phyloP scores from a whole-genome alignment of 2,888 invertebrate species.

The Meghimatium bilineatum region DNA sequence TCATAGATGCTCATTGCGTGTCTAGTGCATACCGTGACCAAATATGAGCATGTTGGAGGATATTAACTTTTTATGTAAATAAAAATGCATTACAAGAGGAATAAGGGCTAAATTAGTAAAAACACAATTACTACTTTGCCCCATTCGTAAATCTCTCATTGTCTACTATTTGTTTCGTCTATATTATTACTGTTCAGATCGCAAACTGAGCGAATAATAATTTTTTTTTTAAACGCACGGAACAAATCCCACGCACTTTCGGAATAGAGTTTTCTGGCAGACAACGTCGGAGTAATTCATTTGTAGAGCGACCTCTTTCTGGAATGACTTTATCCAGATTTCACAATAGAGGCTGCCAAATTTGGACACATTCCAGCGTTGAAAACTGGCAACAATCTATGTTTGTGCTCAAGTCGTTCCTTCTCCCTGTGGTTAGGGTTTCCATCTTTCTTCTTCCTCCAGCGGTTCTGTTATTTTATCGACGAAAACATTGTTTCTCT shows the following conservation, averaged over 20 bases:
- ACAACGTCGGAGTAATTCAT: background rate
- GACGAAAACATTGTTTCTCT: no score
- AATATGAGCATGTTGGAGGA: no score
- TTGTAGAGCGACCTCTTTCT: background rate
- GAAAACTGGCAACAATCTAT: background rate
- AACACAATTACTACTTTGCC: no score
- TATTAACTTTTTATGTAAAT: no score
- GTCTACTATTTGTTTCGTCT: background rate
- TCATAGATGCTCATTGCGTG: no score
- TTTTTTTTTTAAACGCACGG: no score
- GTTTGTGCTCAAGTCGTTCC: background rate
- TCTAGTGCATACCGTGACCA: no score
- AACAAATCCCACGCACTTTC: background rate
- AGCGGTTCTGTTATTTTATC: no score
- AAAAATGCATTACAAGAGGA: no score
- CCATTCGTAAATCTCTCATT: background rate
- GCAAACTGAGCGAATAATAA: background rate
- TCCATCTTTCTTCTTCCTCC: no score
- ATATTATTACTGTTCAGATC: background rate
- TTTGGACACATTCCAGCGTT: background rate
- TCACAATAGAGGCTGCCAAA: background rate
- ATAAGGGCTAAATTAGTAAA: no score
- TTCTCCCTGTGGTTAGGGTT: background rate
- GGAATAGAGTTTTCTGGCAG: background rate
- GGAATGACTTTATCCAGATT: background rate